A percentile compares a stretch with the other conserved stretches of the same genome.
Conservation (phyloP, 2,888 invertebrate species). For the Rhingia rostrata region DNA sequence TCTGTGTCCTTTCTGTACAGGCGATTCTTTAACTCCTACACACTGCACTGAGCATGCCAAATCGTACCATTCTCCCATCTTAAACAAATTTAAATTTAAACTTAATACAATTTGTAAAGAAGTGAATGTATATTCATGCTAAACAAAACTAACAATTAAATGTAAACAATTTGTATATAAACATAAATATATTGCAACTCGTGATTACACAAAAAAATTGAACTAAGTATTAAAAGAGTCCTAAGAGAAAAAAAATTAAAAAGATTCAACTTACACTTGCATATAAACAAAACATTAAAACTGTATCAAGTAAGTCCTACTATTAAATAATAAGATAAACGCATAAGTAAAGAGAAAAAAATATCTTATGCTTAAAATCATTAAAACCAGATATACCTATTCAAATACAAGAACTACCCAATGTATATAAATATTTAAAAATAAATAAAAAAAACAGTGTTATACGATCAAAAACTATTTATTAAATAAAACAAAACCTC, state of each 20-base stretch:
- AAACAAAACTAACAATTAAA: not conserved
- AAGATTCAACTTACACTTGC: constrained; percentile 17
- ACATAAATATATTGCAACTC: constrained; percentile 15
- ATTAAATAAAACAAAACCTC: constrained; percentile 21
- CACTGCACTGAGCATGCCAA: too few species aligned
- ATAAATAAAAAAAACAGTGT: constrained; percentile 23
- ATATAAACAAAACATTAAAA: not conserved
- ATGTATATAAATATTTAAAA: constrained; percentile 3
- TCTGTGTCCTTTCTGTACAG: too few species aligned
- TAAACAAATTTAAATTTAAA: not conserved
- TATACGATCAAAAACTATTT: constrained; percentile 38
- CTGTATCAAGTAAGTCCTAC: constrained; percentile 28
- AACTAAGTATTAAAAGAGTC: constrained; percentile 67
- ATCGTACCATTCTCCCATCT: not conserved
- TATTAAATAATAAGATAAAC: constrained; percentile 6
- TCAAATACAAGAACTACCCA: not conserved
- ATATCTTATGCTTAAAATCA: constrained; percentile 21
- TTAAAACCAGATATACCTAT: not conserved
- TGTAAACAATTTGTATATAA: constrained; percentile 29
- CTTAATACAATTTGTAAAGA: not conserved
- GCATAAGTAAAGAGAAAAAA: constrained; percentile 6
- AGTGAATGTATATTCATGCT: not conserved
- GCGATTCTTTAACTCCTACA: too few species aligned
- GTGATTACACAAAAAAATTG: constrained; percentile 52
- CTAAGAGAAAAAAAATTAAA: constrained; percentile 42